These are phyloP conservation scores for Dromiciops gliroides DNA, from an alignment of 2,113 vertebrate species.

Conservation along the genomic window DNA sequence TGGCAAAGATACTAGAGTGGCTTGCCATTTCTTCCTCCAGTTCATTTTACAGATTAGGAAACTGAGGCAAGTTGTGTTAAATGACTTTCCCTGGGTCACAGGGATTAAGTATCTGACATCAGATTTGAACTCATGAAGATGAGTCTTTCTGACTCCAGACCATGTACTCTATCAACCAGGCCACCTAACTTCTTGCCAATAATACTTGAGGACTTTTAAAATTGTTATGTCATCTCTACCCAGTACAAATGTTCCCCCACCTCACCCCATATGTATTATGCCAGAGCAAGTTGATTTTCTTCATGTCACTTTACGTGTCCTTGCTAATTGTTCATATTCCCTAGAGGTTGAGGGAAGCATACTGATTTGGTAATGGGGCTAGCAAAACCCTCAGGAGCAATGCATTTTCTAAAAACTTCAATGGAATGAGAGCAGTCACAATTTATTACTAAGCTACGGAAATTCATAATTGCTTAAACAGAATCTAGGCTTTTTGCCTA, in stretches of 20 bases:
- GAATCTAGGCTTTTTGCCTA: conserved; percentile 23
- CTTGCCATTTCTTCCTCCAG: too few species aligned
- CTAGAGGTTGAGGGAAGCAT: background rate
- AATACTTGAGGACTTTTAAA: background rate
- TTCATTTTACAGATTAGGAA: too few species aligned
- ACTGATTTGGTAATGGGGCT: background rate
- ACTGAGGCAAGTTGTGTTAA: too few species aligned
- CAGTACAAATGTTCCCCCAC: background rate
- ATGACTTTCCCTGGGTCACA: too few species aligned
- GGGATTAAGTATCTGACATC: too few species aligned
- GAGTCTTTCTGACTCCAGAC: too few species aligned
- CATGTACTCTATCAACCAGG: background rate
- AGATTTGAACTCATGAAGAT: too few species aligned
- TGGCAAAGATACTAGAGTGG: too few species aligned
- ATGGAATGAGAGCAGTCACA: background rate
- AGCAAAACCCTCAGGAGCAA: background rate
- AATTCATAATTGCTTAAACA: conserved; percentile 13
- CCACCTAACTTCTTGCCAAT: background rate
- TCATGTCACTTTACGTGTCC: background rate
- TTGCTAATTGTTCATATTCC: background rate
- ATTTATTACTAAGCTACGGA: background rate
- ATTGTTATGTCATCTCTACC: background rate
- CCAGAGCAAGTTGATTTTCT: background rate
- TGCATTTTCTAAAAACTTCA: conserved; percentile 4
- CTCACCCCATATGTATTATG: background rate